phyloP scores from a whole-genome alignment of 2,113 vertebrate genomes.

The Vireo altiloquus region DNA sequence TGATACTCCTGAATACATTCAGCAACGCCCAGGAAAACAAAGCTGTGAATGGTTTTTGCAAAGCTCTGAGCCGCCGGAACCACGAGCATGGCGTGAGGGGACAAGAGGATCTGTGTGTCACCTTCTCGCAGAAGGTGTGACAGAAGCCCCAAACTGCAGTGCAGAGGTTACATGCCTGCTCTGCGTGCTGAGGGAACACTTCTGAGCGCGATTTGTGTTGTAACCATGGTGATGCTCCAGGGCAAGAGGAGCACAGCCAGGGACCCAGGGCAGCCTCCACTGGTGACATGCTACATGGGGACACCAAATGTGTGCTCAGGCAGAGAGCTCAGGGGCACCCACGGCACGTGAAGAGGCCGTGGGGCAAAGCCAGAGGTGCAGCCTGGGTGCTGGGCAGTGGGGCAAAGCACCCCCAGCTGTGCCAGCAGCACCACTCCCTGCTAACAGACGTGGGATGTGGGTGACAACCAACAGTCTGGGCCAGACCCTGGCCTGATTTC shows the following conservation, averaged over 20 bases:
- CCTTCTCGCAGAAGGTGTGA: background rate
- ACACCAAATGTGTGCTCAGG: background rate
- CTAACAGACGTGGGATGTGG: rapidly evolving
- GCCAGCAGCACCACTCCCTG: rapidly evolving
- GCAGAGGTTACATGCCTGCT: background rate
- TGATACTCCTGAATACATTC: background rate
- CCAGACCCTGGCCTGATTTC: background rate
- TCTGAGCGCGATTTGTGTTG: rapidly evolving
- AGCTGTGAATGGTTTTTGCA: background rate
- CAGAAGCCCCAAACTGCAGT: background rate
- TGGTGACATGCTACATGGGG: rapidly evolving
- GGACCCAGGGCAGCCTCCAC: background rate
- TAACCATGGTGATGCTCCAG: rapidly evolving
- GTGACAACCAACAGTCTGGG: background rate
- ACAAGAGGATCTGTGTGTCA: background rate
- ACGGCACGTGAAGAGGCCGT: rapidly evolving
- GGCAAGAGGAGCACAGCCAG: background rate
- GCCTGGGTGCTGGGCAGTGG: background rate
- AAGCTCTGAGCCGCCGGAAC: background rate
- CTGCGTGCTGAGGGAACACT: background rate
- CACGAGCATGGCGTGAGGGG: background rate
- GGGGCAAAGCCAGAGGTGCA: background rate
- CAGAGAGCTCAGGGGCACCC: background rate
- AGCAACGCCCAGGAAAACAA: background rate
- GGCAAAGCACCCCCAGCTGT: background rate